A percentile compares a stretch with the other conserved stretches of the same genome.
Conservation (phyloP, 35 echinoderm and acorn worm genomes). For the Stichopus chloronotus region DNA sequence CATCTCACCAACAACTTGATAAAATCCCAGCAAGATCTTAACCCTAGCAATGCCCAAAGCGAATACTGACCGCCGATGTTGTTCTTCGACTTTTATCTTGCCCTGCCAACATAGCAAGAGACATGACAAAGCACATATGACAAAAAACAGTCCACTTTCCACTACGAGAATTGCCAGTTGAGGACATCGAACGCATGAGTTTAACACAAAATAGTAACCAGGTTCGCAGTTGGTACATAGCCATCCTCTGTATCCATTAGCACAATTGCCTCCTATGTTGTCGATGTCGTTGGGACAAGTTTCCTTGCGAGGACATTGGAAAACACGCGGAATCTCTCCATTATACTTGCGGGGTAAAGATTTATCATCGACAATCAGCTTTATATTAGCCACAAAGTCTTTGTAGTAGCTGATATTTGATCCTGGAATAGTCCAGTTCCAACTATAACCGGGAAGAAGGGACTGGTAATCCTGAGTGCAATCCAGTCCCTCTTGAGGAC, state of each 20-base stretch:
- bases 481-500: conserved; percentile 14
- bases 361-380: neutral
- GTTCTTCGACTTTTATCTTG: neutral
- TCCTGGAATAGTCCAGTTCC: conserved; percentile 31
- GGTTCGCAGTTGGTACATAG: neutral
- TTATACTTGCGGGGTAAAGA: neutral
- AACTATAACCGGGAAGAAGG: conserved; percentile 35
- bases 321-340: neutral
- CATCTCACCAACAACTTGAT: conserved; percentile 8
- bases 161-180: neutral
- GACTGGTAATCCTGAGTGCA: conserved; percentile 31
- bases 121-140: neutral
- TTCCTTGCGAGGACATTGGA: neutral
- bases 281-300: conserved; percentile 2
- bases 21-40: conserved; percentile 25
- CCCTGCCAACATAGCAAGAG: neutral
- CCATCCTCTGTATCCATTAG: neutral
- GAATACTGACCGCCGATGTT: neutral
- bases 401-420: conserved; percentile 26
- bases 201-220: neutral
- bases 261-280: neutral
- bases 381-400: neutral
- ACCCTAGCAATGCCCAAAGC: neutral
- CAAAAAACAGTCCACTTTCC: neutral
- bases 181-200: neutral